Evolutionary conservation across 1,140 invertebrate species (phyloP), one percentile per base, ranked within the genome.

Genomic region (Bombus terrestris): DNA sequence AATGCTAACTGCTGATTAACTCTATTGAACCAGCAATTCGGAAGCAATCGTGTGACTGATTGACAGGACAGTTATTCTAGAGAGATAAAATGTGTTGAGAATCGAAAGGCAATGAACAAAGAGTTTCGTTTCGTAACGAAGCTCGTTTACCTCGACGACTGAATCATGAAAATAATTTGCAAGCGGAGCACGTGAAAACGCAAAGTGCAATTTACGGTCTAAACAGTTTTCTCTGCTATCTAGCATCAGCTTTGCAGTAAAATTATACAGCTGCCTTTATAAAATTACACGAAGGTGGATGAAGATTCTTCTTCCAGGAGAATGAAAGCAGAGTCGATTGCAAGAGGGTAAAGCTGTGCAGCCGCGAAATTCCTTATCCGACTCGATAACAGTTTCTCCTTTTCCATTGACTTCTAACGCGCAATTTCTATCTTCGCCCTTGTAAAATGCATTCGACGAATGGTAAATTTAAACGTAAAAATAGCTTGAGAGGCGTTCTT

Each of bases 121-220:
- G 25, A 4, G 1, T 3, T 32, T 18, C 28, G 3, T 22, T 25
- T 10, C 32, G 9, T 28, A 39, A 47, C 35, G 84, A 62, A 1
- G 15, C 22, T 41, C 72, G 35, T 39, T 77, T n/a, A 18, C 8
- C 69, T 41, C 47, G 39, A 69, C 74, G 83, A 73, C 43, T 35
- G 62, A 88, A 79, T 79, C 82, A 57, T n/a, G 69, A 74, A 82
- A 89, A 89, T 88, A 82, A 89, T 89, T 89, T 43, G 69, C 69
- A 43, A 62, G 66, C 53, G n/a, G n/a, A 35, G 37, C 87, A 66
- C 75, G 57, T 71, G 87, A 86, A 86, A 84, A 75, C 53, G 79
- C 62, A 75, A 88, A 85, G 47, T 35, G 39, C 75, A 75, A 79
- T 82, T 88, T 82, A 79, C 74, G 35, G 25, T 84, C 25, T 43